Percentiles rank a stretch among this genome's conserved stretches.
These are phyloP conservation scores for Coregonus suidteri DNA, from an alignment of 2,797 vertebrate genomes.

Conservation along the genomic window DNA sequence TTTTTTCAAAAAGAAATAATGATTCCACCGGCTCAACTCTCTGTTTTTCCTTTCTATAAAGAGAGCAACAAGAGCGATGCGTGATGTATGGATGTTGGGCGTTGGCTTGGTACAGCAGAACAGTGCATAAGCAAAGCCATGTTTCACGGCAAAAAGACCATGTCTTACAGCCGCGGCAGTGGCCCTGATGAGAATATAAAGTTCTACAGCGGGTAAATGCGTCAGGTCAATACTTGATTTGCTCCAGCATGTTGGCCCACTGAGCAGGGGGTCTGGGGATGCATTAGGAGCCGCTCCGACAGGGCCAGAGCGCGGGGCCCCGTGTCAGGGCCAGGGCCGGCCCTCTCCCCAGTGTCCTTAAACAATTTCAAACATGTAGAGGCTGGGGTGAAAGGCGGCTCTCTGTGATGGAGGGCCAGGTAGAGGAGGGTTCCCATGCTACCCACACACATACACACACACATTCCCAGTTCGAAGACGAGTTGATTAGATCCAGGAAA, in stretches of 20 bases:
- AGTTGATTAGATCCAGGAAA: conserved; percentile 82
- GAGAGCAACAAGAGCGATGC: conserved; percentile 87
- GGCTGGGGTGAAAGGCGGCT: conserved; percentile 53
- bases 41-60: conserved; percentile 99
- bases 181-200: conserved; percentile 96
- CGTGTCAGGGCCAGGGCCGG: conserved; percentile 44
- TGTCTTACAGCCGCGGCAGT: conserved; percentile 89
- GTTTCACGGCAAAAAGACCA: conserved; percentile 91
- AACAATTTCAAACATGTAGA: conserved; percentile 69
- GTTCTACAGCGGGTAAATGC: conserved; percentile 92
- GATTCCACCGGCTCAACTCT: conserved; percentile 95
- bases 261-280: conserved; percentile 86
- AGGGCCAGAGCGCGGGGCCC: background rate
- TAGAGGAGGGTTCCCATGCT: conserved; percentile 44
- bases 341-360: conserved; percentile 55
- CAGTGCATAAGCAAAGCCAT: conserved; percentile 93
- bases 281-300: conserved; percentile 75
- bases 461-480: background rate
- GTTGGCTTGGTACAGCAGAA: conserved; percentile 75
- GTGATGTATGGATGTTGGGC: conserved; percentile 94
- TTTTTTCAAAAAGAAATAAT: conserved; percentile 93
- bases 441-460: background rate
- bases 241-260: conserved; percentile 88
- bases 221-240: conserved; percentile 97
- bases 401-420: conserved; percentile 67